Evolutionary conservation across 2,888 invertebrate genomes (phyloP).

Genomic region (Matsumyia berberina): DNA sequence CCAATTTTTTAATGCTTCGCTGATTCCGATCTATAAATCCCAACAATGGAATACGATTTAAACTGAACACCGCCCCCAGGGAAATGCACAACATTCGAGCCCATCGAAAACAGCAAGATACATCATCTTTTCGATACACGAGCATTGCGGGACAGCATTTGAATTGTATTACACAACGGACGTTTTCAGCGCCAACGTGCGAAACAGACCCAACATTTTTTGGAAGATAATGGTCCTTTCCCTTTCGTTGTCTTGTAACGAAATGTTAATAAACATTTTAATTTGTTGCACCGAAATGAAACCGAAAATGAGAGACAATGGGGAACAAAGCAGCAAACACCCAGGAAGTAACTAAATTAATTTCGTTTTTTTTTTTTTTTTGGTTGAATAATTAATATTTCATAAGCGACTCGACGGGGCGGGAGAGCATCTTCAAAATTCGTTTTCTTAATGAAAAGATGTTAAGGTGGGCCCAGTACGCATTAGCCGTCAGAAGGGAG

Average conservation of each 20-base stretch:
- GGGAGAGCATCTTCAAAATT: background rate
- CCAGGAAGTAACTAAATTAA: conserved; percentile 10
- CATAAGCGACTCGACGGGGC: background rate
- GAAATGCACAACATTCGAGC: background rate
- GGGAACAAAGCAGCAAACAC: conserved; percentile 2
- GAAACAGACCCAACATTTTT: conserved; percentile 1
- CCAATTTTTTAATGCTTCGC: conserved; percentile 14
- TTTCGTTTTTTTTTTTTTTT: conserved; percentile 4
- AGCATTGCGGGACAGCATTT: conserved; percentile 15
- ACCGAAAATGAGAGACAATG: conserved; percentile 1
- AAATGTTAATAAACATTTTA: conserved; percentile 20
- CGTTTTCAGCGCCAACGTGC: conserved; percentile 19
- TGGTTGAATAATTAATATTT: conserved; percentile 6
- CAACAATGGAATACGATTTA: conserved; percentile 14
- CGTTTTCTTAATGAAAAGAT: background rate
- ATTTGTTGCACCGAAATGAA: conserved; percentile 12
- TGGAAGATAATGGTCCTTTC: conserved; percentile 23
- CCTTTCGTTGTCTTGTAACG: conserved; percentile 16
- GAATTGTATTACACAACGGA: conserved; percentile 32
- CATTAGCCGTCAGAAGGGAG: background rate
- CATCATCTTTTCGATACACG: conserved; percentile 22
- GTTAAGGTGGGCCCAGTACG: background rate
- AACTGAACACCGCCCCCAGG: conserved; percentile 28
- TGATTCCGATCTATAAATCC: conserved; percentile 29
- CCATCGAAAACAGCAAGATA: conserved; percentile 16